Conservation (phyloP, 2,888 invertebrate species). For the Sthenelais limicola region DNA sequence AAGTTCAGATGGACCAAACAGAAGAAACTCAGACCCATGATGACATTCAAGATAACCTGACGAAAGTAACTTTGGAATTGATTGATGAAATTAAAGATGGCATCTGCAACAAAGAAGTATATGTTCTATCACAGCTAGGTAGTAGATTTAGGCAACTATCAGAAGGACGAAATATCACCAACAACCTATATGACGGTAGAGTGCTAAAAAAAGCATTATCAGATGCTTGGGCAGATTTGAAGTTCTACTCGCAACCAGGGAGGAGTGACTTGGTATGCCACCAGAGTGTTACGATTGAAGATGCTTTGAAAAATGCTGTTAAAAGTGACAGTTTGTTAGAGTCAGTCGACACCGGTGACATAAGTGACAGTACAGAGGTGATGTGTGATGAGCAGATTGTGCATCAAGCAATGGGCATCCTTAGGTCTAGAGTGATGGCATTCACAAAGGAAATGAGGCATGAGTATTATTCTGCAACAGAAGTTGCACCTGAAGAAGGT, state of each 20-base stretch:
- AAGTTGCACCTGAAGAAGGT: constrained; percentile 4
- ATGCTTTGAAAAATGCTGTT: constrained; percentile 8
- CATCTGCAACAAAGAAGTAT: background rate
- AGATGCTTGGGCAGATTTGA: constrained; percentile 11
- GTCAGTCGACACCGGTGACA: background rate
- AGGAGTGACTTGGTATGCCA: constrained; percentile 13
- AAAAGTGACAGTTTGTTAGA: background rate
- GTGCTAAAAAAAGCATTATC: background rate
- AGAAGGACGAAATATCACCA: background rate
- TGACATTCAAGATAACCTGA: background rate
- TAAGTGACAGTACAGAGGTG: background rate
- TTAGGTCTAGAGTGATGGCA: background rate
- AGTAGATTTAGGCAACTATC: background rate
- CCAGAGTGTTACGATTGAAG: background rate
- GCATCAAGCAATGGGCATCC: constrained; percentile 20
- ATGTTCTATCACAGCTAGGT: background rate
- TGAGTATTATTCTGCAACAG: constrained; percentile 4
- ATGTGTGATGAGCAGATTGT: constrained; percentile 7
- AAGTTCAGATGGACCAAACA: background rate
- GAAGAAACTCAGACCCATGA: background rate
- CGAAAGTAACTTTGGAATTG: background rate
- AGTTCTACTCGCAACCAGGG: background rate
- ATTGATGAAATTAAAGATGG: background rate
- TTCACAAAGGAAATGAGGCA: background rate
- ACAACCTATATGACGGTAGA: background rate